These are phyloP conservation scores for Pseudococcus longispinus DNA, from an alignment of 2,888 invertebrate species.

Conservation along the genomic window DNA sequence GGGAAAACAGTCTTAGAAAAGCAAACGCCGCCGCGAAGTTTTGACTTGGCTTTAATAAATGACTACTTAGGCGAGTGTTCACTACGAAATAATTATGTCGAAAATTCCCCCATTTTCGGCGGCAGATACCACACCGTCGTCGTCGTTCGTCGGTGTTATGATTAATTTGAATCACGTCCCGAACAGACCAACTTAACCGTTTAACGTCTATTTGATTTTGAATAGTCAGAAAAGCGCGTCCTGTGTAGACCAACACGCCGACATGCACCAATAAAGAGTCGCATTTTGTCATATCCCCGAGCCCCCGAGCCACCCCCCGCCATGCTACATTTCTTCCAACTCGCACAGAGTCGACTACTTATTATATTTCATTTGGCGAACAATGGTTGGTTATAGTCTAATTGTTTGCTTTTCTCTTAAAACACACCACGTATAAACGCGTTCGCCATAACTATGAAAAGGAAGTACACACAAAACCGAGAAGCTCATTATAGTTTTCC, in stretches of 20 bases:
- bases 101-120: conserved; percentile 47
- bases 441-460: conserved; percentile 38
- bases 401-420: conserved; percentile 50
- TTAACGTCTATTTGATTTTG: conserved; percentile 52
- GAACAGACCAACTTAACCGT: conserved; percentile 51
- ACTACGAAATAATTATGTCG: conserved; percentile 56
- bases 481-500: conserved; percentile 38
- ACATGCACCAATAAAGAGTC: conserved; percentile 51
- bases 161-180: conserved; percentile 56
- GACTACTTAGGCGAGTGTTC: conserved; percentile 56
- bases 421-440: conserved; percentile 42
- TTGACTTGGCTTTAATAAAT: conserved; percentile 55
- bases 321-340: conserved; percentile 22
- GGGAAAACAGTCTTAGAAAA: conserved; percentile 4
- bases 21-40: conserved; percentile 31
- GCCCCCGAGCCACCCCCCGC: background rate
- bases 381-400: conserved; percentile 50
- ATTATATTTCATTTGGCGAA: conserved; percentile 53
- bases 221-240: conserved; percentile 43
- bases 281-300: conserved; percentile 41
- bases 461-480: conserved; percentile 32
- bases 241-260: conserved; percentile 41
- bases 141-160: conserved; percentile 49
- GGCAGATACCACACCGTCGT: conserved; percentile 36
- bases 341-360: conserved; percentile 38